Evolutionary conservation across 2,797 vertebrate genomes (phyloP), one percentile per base, ranked within the genome.

Genomic region (Pampus argenteus): DNA sequence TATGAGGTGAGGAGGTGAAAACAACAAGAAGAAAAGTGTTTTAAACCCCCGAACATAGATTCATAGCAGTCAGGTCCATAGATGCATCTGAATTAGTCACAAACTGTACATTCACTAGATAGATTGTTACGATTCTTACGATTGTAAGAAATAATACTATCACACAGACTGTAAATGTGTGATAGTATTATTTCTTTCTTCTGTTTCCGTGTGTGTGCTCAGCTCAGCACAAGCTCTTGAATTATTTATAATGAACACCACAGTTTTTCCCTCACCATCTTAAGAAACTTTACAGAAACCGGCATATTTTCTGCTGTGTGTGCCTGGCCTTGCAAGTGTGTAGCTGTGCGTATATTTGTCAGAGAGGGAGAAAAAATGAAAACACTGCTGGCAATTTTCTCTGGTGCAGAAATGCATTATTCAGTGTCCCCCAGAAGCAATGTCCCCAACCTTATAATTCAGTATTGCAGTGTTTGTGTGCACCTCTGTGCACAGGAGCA

Each of bases 381-480:
- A 88, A 78, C 66, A 80, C 64, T 50, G 57, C 55, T 62, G 34
- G 60, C 77, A 80, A 65, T 86, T 83, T 83, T 79, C 66, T 73
- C 64, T 64, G 29, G 60, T 78, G 70, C 69, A 54, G 52, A 71
- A 81, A 91, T 91, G 66, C 74, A 90, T 92, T 86, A 88, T 91
- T 91, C 60, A 90, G 3, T 38, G 58, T 49, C 54, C 61, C 74
- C 48, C 50, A 70, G 70, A 64, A 77, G 68, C 55, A 38, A 50
- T 23, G 29, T 70, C 62, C 50, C 63, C 26, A 3, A 23, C 71
- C 38, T 44, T 72, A 57, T 77, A 61, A 74, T 67, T 81, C 20
- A 26, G 49, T 64, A 9, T 78, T 66, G 52, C 71, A 42, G 49
- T 66, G 49, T 62, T 71, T 59, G 66, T 73, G 47, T 2, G 17